phyloP scores from a whole-genome alignment of 2,888 invertebrate species.

The Myopa tessellatipennis region DNA sequence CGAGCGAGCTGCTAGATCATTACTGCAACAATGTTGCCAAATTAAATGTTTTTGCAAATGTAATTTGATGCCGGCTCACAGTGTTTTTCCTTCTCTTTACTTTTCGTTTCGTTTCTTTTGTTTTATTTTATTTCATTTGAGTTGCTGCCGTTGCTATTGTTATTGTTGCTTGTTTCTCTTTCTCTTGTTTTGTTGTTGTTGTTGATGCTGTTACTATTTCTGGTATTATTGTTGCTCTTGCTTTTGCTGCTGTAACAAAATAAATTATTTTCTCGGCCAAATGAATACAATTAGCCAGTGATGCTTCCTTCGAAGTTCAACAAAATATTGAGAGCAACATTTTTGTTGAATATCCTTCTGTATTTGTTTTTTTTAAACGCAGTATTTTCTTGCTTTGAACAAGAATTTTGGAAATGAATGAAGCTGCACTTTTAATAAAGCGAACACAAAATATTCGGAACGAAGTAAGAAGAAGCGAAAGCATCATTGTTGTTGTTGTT shows the following conservation, averaged over 20 bases:
- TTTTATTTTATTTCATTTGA: slow-evolving; percentile 4
- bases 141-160: neutral
- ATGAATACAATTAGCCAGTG: slow-evolving; percentile 15
- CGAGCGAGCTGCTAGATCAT: slow-evolving; percentile 10
- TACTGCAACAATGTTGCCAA: slow-evolving; percentile 26
- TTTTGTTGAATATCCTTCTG: neutral
- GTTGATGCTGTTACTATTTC: neutral
- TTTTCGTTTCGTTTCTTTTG: neutral
- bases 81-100: neutral
- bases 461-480: too few relatives aligned
- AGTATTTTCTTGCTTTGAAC: neutral
- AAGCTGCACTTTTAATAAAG: neutral
- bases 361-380: neutral
- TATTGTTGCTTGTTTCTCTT: neutral
- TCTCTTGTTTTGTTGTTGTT: neutral
- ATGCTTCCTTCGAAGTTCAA: neutral
- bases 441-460: neutral
- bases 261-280: neutral
- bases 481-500: too few relatives aligned
- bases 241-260: slow-evolving; percentile 18
- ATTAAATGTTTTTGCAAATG: slow-evolving; percentile 33
- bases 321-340: neutral
- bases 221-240: neutral
- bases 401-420: neutral
- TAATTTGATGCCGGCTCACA: slow-evolving; percentile 25